Base-by-base conservation (phyloP, 2,888 invertebrate species). In the Epistrophella euchroma region DNA sequence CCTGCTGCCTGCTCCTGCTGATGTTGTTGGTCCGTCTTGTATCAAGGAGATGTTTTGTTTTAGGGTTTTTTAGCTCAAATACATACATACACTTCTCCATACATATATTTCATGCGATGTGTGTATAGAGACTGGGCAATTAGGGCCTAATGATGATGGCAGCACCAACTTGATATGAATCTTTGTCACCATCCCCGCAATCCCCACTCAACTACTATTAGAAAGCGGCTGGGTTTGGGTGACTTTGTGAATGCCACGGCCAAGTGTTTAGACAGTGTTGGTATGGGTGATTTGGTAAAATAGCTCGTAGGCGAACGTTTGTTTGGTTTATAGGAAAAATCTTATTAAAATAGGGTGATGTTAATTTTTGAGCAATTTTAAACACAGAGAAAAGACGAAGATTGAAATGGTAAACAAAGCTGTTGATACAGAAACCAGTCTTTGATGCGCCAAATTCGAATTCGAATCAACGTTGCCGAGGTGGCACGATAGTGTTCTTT, bases 61-160 rank as follows among this genome's bases (percentile, higher is more conserved):
- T 25, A 40, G 52, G 52, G 35, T 37, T 60, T 37, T 35, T 47
- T 22, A 28, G 60, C 22, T 60, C 22, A 15, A 60, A 17, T 4
- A 58, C 19, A 19, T n/a, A n/a, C 9, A 60, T 11, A 17, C n/a
- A 15, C 25, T 43, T n/a, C n/a, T n/a, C n/a, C 40, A 37, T 2
- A 50, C 56, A 74, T 2, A 25, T 25, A 15, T 43, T 19, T 22
- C 28, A 17, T 73, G 64, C 74, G 70, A 15, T 77, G 70, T 79
- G 70, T 74, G 70, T 79, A 66, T 68, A 45, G 64, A 58, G 50
- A 76, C 47, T 37, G 71, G 80, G 80, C 85, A 85, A 85, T 85
- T 85, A 85, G 80, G 85, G 85, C 81, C 85, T 85, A 80, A 85
- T 85, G 80, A 76, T 22, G 72, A 76, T 22, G 72, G 75, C 72